Conservation (phyloP, 2,888 invertebrate genomes). For the Branchellion lobata region DNA sequence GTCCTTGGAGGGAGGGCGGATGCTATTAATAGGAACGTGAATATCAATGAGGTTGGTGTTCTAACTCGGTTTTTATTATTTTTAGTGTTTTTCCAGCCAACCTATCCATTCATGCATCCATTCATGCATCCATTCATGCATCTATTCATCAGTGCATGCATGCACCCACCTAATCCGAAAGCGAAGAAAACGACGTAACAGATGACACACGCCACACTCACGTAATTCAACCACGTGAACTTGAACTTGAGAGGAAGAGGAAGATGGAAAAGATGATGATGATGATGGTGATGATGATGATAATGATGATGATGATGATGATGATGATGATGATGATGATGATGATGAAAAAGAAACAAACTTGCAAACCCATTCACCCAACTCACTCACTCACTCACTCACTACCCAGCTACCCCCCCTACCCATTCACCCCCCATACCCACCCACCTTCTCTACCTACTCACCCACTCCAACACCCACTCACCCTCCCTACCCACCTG, state of each 20-base stretch:
- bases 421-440: too few species aligned
- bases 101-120: too few species aligned
- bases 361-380: too few species aligned
- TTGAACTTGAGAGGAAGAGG: constrained; percentile 52
- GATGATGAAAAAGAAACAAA: too few species aligned
- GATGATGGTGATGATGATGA: constrained; percentile 28
- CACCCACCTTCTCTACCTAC: too few species aligned
- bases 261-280: too few species aligned
- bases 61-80: not conserved
- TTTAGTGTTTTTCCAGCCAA: too few species aligned
- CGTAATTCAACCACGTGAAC: constrained; percentile 54
- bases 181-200: constrained; percentile 85
- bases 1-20: constrained; percentile 66
- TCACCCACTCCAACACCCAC: too few species aligned
- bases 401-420: too few species aligned
- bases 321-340: constrained; percentile 16
- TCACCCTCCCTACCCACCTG: constrained; percentile 53
- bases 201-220: constrained; percentile 72
- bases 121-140: not conserved
- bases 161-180: constrained; percentile 71
- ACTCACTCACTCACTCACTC: too few species aligned
- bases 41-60: not conserved
- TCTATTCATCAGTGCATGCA: not conserved
- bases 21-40: not conserved
- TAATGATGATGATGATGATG: constrained; percentile 14